These are phyloP conservation scores for Oxyteleia sp. DNA, from an alignment of 2,888 invertebrate genomes.

Conservation along the genomic window DNA sequence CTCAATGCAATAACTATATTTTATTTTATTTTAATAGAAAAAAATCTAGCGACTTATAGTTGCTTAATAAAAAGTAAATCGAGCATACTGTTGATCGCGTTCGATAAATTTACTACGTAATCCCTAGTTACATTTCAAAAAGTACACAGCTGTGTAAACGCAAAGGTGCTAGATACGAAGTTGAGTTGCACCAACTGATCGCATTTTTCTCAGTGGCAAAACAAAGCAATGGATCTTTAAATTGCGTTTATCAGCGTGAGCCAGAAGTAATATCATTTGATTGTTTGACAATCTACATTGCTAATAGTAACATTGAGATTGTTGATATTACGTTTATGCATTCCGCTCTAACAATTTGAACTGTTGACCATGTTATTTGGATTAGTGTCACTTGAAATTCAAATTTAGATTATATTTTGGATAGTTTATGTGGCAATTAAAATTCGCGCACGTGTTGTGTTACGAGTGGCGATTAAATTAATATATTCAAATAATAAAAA, in stretches of 20 bases:
- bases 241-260: slow-evolving; percentile 11
- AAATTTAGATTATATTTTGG: slow-evolving; percentile 27
- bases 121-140: too few relatives aligned
- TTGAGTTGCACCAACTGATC: too few relatives aligned
- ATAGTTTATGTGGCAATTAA: not conserved
- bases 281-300: slow-evolving; percentile 29
- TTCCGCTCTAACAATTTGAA: slow-evolving; percentile 16
- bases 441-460: not conserved
- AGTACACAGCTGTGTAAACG: too few relatives aligned
- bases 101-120: too few relatives aligned
- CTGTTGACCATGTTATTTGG: slow-evolving; percentile 21
- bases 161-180: too few relatives aligned
- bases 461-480: too few relatives aligned
- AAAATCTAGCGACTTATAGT: too few relatives aligned
- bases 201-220: not conserved
- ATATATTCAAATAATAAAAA: too few relatives aligned
- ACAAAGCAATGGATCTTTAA: slow-evolving; percentile 22
- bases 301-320: slow-evolving; percentile 31
- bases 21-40: too few relatives aligned
- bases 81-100: too few relatives aligned
- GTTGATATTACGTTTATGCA: slow-evolving; percentile 43
- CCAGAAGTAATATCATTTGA: slow-evolving; percentile 10
- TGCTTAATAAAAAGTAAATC: too few relatives aligned
- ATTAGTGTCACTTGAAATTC: slow-evolving; percentile 38
- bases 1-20: too few relatives aligned